Conservation (phyloP, 1,140 invertebrate species). For the Fragariocoptes setiger region DNA sequence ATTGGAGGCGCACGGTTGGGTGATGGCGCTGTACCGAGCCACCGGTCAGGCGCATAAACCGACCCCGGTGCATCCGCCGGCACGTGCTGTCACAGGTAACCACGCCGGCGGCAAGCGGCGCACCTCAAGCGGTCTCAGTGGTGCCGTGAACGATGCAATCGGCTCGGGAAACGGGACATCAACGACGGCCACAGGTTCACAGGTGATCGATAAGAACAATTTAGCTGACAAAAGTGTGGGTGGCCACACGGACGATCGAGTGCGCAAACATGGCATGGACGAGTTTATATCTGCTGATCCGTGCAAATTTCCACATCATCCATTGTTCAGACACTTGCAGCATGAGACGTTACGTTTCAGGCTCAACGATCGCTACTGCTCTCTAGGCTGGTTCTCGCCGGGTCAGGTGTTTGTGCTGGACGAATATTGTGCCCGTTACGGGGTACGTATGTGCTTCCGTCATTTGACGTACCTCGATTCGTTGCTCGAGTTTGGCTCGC, state of each 20-base stretch:
- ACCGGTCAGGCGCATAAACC: constrained; percentile 97
- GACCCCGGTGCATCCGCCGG: constrained; percentile 65
- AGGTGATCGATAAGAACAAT: background rate
- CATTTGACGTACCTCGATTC: constrained; percentile 87
- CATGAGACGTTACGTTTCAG: constrained; percentile 72
- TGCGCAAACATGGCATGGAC: constrained; percentile 91
- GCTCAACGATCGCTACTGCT: constrained; percentile 82
- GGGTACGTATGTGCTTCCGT: constrained; percentile 76
- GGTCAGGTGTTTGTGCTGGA: constrained; percentile 92
- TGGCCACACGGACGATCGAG: constrained; percentile 49
- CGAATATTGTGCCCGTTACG: constrained; percentile 90
- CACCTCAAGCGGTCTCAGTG: background rate
- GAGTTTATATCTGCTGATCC: constrained; percentile 94
- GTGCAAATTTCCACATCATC: constrained; percentile 74
- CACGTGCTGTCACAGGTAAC: constrained; percentile 5
- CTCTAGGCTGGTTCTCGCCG: constrained; percentile 94
- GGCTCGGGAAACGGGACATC: background rate
- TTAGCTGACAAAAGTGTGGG: background rate
- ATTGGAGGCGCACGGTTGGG: constrained; percentile 90
- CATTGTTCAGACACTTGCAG: constrained; percentile 63
- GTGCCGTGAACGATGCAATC: too few species aligned
- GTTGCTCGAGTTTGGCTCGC: constrained; percentile 55
- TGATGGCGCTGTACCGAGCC: constrained; percentile 89
- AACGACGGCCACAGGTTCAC: background rate
- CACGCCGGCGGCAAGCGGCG: constrained; percentile 11